These are phyloP conservation scores for Euzetes globulus DNA, from an alignment of 2,888 invertebrate genomes.

Conservation along the genomic window DNA sequence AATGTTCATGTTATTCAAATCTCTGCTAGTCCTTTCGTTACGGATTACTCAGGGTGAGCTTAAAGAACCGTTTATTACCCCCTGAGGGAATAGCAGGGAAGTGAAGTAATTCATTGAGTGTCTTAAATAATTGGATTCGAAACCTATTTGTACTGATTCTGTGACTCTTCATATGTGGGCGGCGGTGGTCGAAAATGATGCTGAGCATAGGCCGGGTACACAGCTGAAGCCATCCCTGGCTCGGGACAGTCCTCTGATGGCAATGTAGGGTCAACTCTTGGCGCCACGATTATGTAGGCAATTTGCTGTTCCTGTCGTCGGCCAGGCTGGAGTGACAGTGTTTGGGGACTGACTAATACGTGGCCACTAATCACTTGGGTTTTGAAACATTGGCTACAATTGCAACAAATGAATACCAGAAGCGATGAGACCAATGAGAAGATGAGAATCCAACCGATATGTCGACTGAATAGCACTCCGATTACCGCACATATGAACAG, in stretches of 20 bases:
- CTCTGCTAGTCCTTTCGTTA: no score
- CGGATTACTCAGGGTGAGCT: no score
- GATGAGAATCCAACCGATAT: neutral
- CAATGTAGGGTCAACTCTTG: neutral
- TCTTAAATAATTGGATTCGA: neutral
- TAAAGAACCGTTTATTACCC: no score
- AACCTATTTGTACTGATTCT: constrained; percentile 6
- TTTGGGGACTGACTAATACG: neutral
- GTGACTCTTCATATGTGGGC: constrained; percentile 19
- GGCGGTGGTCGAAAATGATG: neutral
- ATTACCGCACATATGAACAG: neutral
- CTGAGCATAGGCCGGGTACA: neutral
- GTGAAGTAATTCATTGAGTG: no score
- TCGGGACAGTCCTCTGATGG: neutral
- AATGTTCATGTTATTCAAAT: no score
- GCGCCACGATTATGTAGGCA: neutral
- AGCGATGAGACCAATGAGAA: constrained; percentile 6
- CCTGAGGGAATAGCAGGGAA: no score
- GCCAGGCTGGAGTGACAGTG: neutral
- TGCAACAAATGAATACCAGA: constrained; percentile 10
- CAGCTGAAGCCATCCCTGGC: neutral
- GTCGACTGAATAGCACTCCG: neutral
- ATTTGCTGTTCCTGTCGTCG: neutral
- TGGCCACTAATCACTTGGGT: constrained; percentile 2
- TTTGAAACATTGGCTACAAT: constrained; percentile 1